These are phyloP conservation scores for Drosophila pallidifrons DNA, from an alignment of 1,140 invertebrate species.

Conservation along the genomic window DNA sequence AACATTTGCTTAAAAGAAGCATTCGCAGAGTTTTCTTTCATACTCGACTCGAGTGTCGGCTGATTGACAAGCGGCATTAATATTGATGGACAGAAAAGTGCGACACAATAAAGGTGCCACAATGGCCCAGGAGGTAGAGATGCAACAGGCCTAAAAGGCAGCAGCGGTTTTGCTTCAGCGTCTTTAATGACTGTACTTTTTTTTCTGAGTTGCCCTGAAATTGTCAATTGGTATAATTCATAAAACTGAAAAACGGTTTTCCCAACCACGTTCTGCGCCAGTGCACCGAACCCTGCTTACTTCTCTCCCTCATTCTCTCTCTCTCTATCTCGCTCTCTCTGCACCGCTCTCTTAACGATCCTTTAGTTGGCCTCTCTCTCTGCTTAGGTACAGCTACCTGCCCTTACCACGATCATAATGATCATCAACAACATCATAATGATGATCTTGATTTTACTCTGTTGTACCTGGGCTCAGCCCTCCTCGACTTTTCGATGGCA, in stretches of 20 bases:
- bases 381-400: constrained; percentile 31
- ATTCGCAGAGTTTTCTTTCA: constrained; percentile 52
- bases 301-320: not conserved
- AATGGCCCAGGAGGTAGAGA: constrained; percentile 35
- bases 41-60: constrained; percentile 6
- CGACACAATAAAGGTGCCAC: constrained; percentile 50
- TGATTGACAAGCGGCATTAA: constrained; percentile 64
- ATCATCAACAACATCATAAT: not conserved
- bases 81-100: constrained; percentile 66
- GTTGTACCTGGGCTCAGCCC: constrained; percentile 57
- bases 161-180: constrained; percentile 15
- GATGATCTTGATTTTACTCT: constrained; percentile 50
- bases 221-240: constrained; percentile 78
- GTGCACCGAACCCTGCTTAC: constrained; percentile 58
- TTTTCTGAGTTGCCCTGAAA: constrained; percentile 53
- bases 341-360: constrained; percentile 14
- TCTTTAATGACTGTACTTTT: constrained; percentile 75
- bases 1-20: constrained; percentile 48
- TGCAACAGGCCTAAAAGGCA: constrained; percentile 26
- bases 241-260: constrained; percentile 70
- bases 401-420: constrained; percentile 11
- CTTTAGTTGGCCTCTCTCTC: constrained; percentile 18
- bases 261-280: constrained; percentile 78
- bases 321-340: not conserved
- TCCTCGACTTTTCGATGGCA: constrained; percentile 46